Conservation (phyloP, 2,888 invertebrate species). For the Hybos culiciformis region DNA sequence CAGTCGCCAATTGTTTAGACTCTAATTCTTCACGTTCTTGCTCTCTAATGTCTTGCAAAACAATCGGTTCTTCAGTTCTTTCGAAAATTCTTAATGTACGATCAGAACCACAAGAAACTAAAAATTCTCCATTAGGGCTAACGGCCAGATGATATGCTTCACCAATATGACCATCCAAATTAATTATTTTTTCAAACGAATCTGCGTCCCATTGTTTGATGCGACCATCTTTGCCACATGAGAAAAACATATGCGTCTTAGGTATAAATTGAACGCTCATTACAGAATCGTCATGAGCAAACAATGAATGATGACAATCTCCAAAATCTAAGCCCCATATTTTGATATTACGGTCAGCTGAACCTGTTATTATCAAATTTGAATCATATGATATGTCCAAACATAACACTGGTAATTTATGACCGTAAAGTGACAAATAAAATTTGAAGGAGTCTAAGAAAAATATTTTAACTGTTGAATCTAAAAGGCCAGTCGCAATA, state of each 20-base stretch:
- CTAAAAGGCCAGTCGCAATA: conserved; percentile 78
- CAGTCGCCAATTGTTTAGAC: conserved; percentile 51
- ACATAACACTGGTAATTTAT: conserved; percentile 85
- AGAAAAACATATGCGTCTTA: conserved; percentile 85
- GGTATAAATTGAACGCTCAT: conserved; percentile 81
- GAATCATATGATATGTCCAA: conserved; percentile 88
- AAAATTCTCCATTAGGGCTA: conserved; percentile 66
- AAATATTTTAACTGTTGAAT: conserved; percentile 90
- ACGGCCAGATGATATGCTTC: conserved; percentile 62
- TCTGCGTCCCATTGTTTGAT: conserved; percentile 97
- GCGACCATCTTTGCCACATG: conserved; percentile 84
- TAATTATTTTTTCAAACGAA: conserved; percentile 77
- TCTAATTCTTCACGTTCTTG: conserved; percentile 66
- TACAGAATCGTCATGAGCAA: conserved; percentile 93
- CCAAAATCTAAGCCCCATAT: conserved; percentile 99
- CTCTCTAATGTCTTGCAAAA: conserved; percentile 86
- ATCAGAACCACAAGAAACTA: conserved; percentile 75
- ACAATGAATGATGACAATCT: conserved; percentile 91
- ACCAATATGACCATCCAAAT: conserved; percentile 72
- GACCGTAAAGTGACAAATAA: conserved; percentile 88
- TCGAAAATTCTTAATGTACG: conserved; percentile 73
- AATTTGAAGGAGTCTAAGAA: conserved; percentile 92
- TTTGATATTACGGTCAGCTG: conserved; percentile 89
- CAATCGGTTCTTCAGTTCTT: conserved; percentile 74
- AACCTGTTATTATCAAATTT: conserved; percentile 79